Conservation (phyloP, 2,797 vertebrate genomes). For the Dendrocincla fuliginosa region DNA sequence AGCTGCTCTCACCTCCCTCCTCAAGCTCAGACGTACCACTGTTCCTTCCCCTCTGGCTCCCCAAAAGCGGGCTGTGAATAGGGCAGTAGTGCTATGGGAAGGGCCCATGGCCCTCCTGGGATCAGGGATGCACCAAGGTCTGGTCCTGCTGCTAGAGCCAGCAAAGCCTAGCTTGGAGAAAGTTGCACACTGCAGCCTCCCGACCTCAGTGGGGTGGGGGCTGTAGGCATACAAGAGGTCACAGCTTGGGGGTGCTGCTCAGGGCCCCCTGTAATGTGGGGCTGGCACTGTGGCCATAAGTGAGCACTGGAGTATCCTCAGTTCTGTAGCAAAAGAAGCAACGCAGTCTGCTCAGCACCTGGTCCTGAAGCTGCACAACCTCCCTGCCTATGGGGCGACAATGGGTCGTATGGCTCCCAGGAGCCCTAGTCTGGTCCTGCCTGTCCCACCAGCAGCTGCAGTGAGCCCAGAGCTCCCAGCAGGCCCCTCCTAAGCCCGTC, state of each 20-base stretch:
- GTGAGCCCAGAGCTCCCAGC: neutral
- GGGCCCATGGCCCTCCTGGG: neutral
- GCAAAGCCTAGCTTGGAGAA: neutral
- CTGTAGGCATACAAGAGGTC: neutral
- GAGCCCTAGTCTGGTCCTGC: rapidly evolving
- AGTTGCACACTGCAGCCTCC: rapidly evolving
- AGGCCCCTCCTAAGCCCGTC: neutral
- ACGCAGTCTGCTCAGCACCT: rapidly evolving
- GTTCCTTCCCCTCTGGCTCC: too few species aligned
- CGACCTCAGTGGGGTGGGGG: neutral
- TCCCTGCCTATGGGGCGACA: rapidly evolving
- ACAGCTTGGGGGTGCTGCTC: neutral
- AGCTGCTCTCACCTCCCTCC: neutral
- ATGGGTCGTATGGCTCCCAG: rapidly evolving
- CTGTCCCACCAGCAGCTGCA: rapidly evolving
- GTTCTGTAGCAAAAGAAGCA: neutral
- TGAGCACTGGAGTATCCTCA: neutral
- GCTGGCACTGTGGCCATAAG: rapidly evolving
- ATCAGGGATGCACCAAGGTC: rapidly evolving
- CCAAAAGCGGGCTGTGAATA: neutral
- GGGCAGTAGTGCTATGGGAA: neutral
- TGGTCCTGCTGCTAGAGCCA: neutral
- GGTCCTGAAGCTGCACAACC: neutral
- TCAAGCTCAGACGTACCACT: neutral
- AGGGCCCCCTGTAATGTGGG: rapidly evolving